phyloP scores from a whole-genome alignment of 2,113 vertebrate species.

The Puntigrus tetrazona region DNA sequence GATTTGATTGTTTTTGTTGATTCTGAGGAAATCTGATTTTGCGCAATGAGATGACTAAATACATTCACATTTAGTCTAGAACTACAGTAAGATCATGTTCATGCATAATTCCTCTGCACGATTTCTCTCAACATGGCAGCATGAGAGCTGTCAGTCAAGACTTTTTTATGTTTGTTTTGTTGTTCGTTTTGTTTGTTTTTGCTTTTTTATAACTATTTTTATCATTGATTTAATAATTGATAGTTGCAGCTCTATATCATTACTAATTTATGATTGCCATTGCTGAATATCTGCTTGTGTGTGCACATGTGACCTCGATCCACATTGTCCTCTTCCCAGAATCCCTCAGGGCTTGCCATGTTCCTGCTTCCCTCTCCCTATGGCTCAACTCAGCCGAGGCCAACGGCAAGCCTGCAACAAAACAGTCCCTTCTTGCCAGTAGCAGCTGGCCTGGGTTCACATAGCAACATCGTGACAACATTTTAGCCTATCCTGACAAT shows the following conservation, averaged over 20 bases:
- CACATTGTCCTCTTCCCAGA: slow-evolving; percentile 36
- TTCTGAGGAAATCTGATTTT: no score
- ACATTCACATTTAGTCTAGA: no score
- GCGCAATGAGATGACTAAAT: no score
- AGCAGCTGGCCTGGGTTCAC: slow-evolving; percentile 23
- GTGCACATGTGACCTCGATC: slow-evolving; percentile 21
- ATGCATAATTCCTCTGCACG: no score
- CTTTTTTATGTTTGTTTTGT: no score
- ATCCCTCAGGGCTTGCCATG: slow-evolving; percentile 42
- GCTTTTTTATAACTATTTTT: no score
- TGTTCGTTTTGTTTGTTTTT: no score
- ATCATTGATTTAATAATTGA: neutral
- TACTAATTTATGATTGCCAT: slow-evolving; percentile 20
- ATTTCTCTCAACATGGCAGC: no score
- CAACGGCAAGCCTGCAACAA: slow-evolving; percentile 28
- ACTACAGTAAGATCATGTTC: no score
- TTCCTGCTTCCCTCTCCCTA: slow-evolving; percentile 36
- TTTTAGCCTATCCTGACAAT: slow-evolving; percentile 33
- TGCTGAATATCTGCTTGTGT: slow-evolving; percentile 4
- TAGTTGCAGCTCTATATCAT: neutral
- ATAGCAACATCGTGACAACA: slow-evolving; percentile 32
- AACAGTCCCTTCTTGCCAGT: slow-evolving; percentile 12
- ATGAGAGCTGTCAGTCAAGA: no score
- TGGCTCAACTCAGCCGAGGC: slow-evolving; percentile 38
- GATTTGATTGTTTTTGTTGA: no score